Conservation (phyloP, 2,888 invertebrate genomes). For the Drosophila antonietae region DNA sequence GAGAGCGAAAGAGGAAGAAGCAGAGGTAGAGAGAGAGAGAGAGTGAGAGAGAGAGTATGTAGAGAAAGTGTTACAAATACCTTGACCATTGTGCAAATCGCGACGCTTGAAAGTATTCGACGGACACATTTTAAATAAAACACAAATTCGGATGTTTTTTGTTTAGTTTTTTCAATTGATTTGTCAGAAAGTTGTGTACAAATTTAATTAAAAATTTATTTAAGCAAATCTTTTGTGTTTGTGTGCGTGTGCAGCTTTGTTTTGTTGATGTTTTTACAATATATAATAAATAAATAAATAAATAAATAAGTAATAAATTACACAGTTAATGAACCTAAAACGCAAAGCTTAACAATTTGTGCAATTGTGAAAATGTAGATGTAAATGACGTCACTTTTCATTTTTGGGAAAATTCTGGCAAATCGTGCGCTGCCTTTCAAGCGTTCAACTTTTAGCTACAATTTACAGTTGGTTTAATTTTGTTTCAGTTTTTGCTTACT, state of each 20-base stretch:
- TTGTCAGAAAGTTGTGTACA: slow-evolving; percentile 73
- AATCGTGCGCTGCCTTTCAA: slow-evolving; percentile 73
- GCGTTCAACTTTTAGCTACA: slow-evolving; percentile 80
- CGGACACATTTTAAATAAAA: slow-evolving; percentile 56
- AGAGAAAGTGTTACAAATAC: slow-evolving; percentile 23
- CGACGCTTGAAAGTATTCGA: slow-evolving; percentile 69
- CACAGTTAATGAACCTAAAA: slow-evolving; percentile 76
- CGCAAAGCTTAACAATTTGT: slow-evolving; percentile 71
- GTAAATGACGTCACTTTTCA: slow-evolving; percentile 47
- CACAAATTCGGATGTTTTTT: slow-evolving; percentile 51
- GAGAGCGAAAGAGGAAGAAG: slow-evolving; percentile 19
- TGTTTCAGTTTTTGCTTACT: slow-evolving; percentile 16
- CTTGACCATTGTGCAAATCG: slow-evolving; percentile 36
- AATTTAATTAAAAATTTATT: slow-evolving; percentile 76
- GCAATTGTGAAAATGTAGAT: slow-evolving; percentile 37
- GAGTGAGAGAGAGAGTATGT: slow-evolving; percentile 1
- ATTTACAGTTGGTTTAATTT: slow-evolving; percentile 55
- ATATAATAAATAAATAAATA: slow-evolving; percentile 72
- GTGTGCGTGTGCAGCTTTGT: slow-evolving; percentile 51
- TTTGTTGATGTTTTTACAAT: slow-evolving; percentile 66
- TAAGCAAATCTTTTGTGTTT: slow-evolving; percentile 64
- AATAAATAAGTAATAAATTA: slow-evolving; percentile 78
- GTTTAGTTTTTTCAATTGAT: slow-evolving; percentile 60
- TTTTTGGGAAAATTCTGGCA: slow-evolving; percentile 33
- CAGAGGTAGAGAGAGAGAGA: slow-evolving; percentile 11